Evolutionary conservation across 2,888 invertebrate genomes (phyloP).

Genomic region (Caenorhabditis sp.): DNA sequence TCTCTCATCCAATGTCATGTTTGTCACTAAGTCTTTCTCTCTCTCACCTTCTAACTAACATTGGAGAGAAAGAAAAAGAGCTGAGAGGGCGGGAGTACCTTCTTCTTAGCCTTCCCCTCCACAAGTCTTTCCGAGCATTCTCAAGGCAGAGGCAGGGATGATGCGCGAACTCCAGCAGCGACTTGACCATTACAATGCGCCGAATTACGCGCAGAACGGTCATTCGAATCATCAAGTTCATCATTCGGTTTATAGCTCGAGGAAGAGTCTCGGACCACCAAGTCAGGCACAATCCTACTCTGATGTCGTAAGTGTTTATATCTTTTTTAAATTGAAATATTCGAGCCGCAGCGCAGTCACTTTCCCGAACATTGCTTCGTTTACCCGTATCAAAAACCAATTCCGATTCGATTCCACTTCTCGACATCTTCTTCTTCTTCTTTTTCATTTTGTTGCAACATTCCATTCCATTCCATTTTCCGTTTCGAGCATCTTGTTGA

Average conservation of each 20-base stretch:
- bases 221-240: constrained; percentile 46
- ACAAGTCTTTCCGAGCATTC: background rate
- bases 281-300: constrained; percentile 70
- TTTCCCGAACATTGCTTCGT: too few relatives aligned
- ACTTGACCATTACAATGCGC: constrained; percentile 61
- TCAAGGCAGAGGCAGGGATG: constrained; percentile 38
- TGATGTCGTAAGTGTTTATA: constrained; percentile 73
- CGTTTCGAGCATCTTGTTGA: constrained; percentile 24
- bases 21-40: constrained; percentile 1
- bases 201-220: constrained; percentile 48
- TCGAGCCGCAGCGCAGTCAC: too few relatives aligned
- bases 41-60: constrained; percentile 16
- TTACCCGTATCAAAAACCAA: background rate
- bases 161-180: constrained; percentile 74
- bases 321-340: background rate
- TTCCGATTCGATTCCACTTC: too few relatives aligned
- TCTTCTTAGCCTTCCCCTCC: background rate
- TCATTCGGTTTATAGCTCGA: constrained; percentile 68
- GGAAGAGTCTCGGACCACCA: constrained; percentile 71
- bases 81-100: constrained; percentile 57
- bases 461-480: too few relatives aligned
- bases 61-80: constrained; percentile 14
- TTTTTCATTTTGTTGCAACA: too few relatives aligned
- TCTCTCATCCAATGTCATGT: constrained; percentile 3
- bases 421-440: too few relatives aligned